phyloP scores from a whole-genome alignment of 2,797 vertebrate species.

The Neosalanx taihuensis region DNA sequence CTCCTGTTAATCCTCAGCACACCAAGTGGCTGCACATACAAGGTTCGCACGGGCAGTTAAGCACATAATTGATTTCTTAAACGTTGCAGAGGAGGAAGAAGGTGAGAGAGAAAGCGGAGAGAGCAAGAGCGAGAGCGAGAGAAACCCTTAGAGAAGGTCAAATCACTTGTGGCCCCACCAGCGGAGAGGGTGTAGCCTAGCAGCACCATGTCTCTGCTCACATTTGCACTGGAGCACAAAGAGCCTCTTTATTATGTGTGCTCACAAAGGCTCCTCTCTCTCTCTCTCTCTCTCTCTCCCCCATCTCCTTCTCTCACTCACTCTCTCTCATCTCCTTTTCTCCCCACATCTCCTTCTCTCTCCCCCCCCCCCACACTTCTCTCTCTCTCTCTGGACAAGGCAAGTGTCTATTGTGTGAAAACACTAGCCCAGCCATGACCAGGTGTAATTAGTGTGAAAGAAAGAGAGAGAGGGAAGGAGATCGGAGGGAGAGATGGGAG shows the following conservation, averaged over 20 bases:
- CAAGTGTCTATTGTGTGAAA: conserved; percentile 24
- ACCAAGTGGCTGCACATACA: conserved; percentile 23
- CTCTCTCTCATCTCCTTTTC: too few species aligned
- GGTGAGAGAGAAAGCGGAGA: background rate
- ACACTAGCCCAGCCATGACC: conserved; percentile 13
- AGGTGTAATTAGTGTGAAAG: conserved; percentile 14
- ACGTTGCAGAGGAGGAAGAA: too few species aligned
- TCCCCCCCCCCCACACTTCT: too few species aligned
- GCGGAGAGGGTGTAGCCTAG: background rate
- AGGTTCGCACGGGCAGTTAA: conserved; percentile 61
- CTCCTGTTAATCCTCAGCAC: conserved; percentile 49
- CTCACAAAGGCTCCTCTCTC: background rate
- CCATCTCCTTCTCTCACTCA: too few species aligned
- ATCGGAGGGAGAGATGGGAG: conserved; percentile 6
- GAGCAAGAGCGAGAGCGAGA: background rate
- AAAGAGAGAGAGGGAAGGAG: background rate
- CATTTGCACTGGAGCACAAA: conserved; percentile 17
- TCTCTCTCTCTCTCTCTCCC: too few species aligned
- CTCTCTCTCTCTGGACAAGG: conserved; percentile 14
- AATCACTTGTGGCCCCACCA: background rate
- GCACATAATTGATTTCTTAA: conserved; percentile 60
- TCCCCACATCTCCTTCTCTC: too few species aligned
- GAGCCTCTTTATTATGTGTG: background rate
- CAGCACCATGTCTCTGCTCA: background rate
- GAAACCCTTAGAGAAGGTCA: conserved; percentile 6